These are phyloP conservation scores for Varecia variegata DNA, from an alignment of 2,797 vertebrate genomes.

Conservation along the genomic window DNA sequence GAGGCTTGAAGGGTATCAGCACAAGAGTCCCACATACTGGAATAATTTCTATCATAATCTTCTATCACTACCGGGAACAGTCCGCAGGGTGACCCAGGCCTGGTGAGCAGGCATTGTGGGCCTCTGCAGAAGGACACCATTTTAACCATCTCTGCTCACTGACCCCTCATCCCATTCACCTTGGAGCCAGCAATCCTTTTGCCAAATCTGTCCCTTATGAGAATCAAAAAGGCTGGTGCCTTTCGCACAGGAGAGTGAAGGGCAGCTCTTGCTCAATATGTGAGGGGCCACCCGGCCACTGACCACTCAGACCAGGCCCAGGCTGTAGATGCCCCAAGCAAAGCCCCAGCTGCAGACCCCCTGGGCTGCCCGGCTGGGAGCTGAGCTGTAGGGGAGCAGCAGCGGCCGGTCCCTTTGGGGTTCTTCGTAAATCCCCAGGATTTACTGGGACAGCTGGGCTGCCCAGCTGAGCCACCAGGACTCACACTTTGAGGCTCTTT, in stretches of 20 bases:
- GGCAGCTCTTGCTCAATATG: neutral
- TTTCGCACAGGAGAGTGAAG: neutral
- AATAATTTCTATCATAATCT: neutral
- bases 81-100: neutral
- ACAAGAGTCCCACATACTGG: neutral
- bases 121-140: neutral
- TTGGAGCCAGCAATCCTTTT: neutral
- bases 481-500: neutral
- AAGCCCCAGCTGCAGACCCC: neutral
- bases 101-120: neutral
- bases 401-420: fast-evolving
- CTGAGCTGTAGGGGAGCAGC: neutral
- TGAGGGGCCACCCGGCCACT: neutral
- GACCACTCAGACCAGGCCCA: neutral
- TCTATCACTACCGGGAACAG: neutral
- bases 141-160: neutral
- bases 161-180: neutral
- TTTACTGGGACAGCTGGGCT: neutral
- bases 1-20: neutral
- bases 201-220: neutral
- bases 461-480: neutral
- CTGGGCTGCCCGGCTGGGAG: neutral
- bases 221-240: neutral
- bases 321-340: neutral
- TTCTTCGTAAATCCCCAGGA: neutral